Evolutionary conservation across 2,797 vertebrate genomes (phyloP), one percentile per base, ranked within the genome.

Genomic region (Eulemur rubriventer): DNA sequence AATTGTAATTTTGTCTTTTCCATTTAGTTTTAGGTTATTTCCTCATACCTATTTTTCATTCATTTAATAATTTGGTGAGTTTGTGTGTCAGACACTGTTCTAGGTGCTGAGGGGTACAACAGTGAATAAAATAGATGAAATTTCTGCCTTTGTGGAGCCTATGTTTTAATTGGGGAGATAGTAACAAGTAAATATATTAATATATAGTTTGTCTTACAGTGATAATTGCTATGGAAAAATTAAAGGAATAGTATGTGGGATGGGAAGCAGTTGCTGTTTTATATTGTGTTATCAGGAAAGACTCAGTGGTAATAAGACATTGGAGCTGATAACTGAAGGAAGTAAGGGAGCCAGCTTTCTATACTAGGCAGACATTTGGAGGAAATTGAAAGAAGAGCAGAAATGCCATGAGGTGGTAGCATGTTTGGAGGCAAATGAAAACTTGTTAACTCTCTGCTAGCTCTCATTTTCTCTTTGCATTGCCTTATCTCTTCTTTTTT

Each of bases 21-120:
- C 16, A 11, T 91, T 93, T 81, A 81, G n/a, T 86, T 96, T 80
- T 87, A 69, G n/a, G 24, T 61, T 82, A 63, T 72, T 91, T 87
- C 30, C 35, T 59, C 91, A 46, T 46, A 33, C 26, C 35, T 78
- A 12, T 76, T 13, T 7, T 83, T 72, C 20, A 43, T 50, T 81
- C 35, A 46, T n/a, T 65, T 26, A 73, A 3, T 26, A 65, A 46
- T 20, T 55, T 79, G 70, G 55, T 52, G 55, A 89, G 35, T 69
- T 35, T 78, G 0, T 63, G 35, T 86, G 52, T 48, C 50, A 61
- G 43, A 43, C 43, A 50, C 41, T 50, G 10, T 78, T 63, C n/a
- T 50, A 52, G 41, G 67, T 90, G 30, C 65, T 80, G 6, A n/a
- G 72, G 17, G 63, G 9, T 41, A 50, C 10, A 89, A 2, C n/a